Conservation (phyloP, 2,888 invertebrate species). For the Achlya flavicornis region DNA sequence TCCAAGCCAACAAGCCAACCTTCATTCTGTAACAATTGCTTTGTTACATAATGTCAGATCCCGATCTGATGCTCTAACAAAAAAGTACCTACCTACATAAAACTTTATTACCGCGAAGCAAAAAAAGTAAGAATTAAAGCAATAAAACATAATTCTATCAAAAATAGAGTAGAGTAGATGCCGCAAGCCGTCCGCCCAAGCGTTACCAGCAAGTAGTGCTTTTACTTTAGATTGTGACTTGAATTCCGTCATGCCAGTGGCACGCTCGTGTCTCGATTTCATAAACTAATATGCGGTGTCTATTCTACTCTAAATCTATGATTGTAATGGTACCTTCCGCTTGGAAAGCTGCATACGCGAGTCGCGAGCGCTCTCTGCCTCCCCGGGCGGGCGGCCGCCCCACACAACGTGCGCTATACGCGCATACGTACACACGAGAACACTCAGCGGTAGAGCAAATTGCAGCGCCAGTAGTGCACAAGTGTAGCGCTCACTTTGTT, state of each 20-base stretch:
- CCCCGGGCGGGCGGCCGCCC: conserved; percentile 93
- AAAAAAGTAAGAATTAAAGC: neutral
- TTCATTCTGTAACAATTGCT: neutral
- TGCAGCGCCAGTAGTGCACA: conserved; percentile 91
- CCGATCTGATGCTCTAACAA: too few relatives aligned
- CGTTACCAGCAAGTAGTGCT: too few relatives aligned
- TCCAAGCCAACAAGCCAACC: neutral
- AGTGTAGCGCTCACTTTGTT: conserved; percentile 89
- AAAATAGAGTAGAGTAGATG: too few relatives aligned
- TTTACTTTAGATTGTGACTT: too few relatives aligned
- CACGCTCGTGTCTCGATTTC: too few relatives aligned
- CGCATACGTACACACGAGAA: conserved; percentile 92
- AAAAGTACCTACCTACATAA: too few relatives aligned
- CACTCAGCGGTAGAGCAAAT: conserved; percentile 91
- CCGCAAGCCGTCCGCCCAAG: too few relatives aligned
- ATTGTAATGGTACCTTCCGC: conserved; percentile 86
- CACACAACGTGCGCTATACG: conserved; percentile 94
- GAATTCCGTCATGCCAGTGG: too few relatives aligned
- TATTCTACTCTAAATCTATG: too few relatives aligned
- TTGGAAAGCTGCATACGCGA: conserved; percentile 93
- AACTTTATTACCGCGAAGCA: too few relatives aligned
- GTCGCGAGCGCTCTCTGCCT: conserved; percentile 93
- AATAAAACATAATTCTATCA: neutral
- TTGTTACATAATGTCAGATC: too few relatives aligned
- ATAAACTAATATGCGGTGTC: too few relatives aligned